Percentiles rank a stretch among this genome's conserved stretches.
Evolutionary conservation across 2,888 invertebrate genomes (phyloP).

Genomic region (Odontothrips loti): DNA sequence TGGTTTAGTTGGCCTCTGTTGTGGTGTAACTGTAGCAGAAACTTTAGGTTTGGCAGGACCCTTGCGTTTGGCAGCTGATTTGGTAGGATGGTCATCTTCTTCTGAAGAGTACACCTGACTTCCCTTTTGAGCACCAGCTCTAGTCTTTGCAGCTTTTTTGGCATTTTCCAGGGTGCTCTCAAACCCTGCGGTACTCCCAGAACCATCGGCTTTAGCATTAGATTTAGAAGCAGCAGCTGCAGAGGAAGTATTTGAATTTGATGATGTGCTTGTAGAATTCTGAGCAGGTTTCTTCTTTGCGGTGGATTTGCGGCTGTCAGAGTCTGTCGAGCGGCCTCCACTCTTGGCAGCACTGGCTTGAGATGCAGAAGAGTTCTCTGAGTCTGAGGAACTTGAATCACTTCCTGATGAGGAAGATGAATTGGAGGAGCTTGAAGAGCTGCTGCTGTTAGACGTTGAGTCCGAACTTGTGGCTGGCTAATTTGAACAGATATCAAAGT

Average conservation of each 20-base stretch:
- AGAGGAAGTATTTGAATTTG: neutral
- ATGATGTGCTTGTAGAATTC: neutral
- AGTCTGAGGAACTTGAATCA: slow-evolving; percentile 43
- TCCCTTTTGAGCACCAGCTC: slow-evolving; percentile 46
- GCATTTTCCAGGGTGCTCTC: slow-evolving; percentile 45
- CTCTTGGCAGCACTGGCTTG: slow-evolving; percentile 40
- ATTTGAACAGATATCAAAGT: slow-evolving; percentile 33
- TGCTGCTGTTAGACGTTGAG: slow-evolving; percentile 41
- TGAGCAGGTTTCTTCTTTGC: slow-evolving; percentile 38
- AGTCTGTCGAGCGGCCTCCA: slow-evolving; percentile 38
- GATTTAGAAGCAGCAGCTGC: neutral
- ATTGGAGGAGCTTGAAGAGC: slow-evolving; percentile 45
- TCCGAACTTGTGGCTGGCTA: slow-evolving; percentile 41
- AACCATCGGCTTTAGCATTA: slow-evolving; percentile 2
- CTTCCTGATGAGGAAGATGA: slow-evolving; percentile 40
- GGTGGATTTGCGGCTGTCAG: slow-evolving; percentile 37
- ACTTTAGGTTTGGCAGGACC: slow-evolving; percentile 59
- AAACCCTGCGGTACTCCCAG: slow-evolving; percentile 31
- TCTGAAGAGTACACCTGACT: slow-evolving; percentile 56
- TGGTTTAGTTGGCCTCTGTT: slow-evolving; percentile 52
- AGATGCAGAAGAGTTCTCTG: slow-evolving; percentile 41
- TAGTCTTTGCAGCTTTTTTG: slow-evolving; percentile 45
- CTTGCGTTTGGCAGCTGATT: slow-evolving; percentile 50
- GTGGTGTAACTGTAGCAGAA: slow-evolving; percentile 57
- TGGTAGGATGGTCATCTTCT: slow-evolving; percentile 52